Evolutionary conservation across 1,140 invertebrate genomes (phyloP).

Genomic region (Macrocentrus cingulum): DNA sequence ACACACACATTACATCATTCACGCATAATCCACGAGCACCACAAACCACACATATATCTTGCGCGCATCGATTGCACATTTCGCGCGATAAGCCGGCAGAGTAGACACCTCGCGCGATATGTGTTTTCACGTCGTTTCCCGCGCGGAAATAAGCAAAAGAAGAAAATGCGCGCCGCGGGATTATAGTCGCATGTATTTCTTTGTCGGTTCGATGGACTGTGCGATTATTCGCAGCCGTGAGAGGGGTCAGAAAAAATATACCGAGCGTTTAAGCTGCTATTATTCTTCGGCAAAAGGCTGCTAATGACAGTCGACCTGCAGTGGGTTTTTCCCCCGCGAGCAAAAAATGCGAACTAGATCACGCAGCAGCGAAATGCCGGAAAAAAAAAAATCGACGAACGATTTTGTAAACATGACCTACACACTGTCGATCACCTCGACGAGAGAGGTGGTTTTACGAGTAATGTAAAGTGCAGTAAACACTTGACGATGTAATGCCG

Average conservation of each 20-base stretch:
- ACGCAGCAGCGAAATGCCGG: neutral
- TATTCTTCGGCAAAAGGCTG: neutral
- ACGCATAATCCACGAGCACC: conserved; percentile 12
- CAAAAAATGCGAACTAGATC: neutral
- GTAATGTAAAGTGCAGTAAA: conserved; percentile 10
- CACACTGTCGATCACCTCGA: conserved; percentile 12
- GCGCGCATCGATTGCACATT: conserved; percentile 18
- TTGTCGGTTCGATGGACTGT: neutral
- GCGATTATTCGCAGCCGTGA: neutral
- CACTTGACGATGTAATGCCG: conserved; percentile 14
- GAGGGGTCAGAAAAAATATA: neutral
- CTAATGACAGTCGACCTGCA: neutral
- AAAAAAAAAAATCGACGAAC: conserved; percentile 8
- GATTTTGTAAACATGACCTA: conserved; percentile 30
- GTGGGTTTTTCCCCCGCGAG: neutral
- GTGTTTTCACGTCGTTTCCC: conserved; percentile 8
- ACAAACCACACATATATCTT: neutral
- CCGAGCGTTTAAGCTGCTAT: neutral
- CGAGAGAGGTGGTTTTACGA: conserved; percentile 17
- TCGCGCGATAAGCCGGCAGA: neutral
- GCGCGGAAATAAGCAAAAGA: neutral
- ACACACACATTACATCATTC: conserved; percentile 14
- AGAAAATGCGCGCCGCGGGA: too few relatives aligned
- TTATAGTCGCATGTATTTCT: neutral
- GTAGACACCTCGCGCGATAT: neutral